Evolutionary conservation across 2,888 invertebrate genomes (phyloP).

Genomic region (Ferdinandea cuprea): DNA sequence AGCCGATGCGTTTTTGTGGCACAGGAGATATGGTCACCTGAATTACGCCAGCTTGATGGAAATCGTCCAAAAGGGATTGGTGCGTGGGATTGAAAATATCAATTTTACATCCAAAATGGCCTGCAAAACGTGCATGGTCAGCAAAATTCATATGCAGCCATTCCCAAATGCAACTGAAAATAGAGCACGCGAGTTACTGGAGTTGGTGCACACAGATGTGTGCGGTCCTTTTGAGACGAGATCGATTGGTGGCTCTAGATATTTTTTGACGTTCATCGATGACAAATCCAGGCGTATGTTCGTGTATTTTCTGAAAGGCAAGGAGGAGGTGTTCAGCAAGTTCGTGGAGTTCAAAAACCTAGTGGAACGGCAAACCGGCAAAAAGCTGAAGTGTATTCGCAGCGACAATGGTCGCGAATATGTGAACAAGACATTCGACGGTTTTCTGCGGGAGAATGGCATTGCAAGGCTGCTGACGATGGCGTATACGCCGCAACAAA

Average conservation of each 20-base stretch:
- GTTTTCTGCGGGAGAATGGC: slow-evolving; percentile 58
- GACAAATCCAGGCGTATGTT: slow-evolving; percentile 50
- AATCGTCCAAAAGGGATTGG: slow-evolving; percentile 41
- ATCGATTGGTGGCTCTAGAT: slow-evolving; percentile 48
- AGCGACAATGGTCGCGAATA: slow-evolving; percentile 62
- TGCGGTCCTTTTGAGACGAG: slow-evolving; percentile 43
- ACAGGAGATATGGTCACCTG: slow-evolving; percentile 50
- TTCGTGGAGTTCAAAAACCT: slow-evolving; percentile 55
- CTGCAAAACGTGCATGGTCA: slow-evolving; percentile 35
- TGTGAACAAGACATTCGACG: slow-evolving; percentile 47
- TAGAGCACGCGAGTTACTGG: slow-evolving; percentile 38
- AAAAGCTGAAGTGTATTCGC: slow-evolving; percentile 51
- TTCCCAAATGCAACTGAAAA: slow-evolving; percentile 50
- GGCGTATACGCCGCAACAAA: slow-evolving; percentile 75
- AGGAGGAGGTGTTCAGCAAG: slow-evolving; percentile 52
- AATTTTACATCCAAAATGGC: slow-evolving; percentile 29
- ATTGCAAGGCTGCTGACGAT: slow-evolving; percentile 66
- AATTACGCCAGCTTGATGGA: slow-evolving; percentile 46
- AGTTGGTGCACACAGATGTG: slow-evolving; percentile 44
- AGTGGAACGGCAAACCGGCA: slow-evolving; percentile 48
- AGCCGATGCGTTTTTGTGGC: slow-evolving; percentile 26
- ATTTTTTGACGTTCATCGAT: slow-evolving; percentile 66
- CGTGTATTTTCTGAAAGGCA: slow-evolving; percentile 49
- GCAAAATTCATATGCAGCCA: slow-evolving; percentile 49
- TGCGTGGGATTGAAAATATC: slow-evolving; percentile 38